Percentiles rank a stretch among this genome's conserved stretches.
Conservation (phyloP, 2,113 vertebrate species). For the Corythoichthys intestinalis region DNA sequence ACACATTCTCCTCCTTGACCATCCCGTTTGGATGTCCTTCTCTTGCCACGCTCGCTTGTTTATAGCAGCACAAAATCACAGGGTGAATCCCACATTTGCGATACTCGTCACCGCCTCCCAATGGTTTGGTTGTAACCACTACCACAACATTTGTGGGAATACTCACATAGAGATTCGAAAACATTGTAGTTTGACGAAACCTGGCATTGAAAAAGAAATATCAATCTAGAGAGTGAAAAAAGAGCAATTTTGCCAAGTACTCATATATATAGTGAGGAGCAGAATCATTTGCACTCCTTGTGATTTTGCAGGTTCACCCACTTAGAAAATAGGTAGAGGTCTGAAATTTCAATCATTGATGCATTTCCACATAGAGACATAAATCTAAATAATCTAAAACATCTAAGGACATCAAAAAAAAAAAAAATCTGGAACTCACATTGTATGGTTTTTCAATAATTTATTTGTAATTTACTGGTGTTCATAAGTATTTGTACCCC, state of each 20-base stretch:
- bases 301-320: no score
- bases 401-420: no score
- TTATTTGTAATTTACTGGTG: no score
- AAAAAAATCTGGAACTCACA: no score
- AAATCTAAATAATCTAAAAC: no score
- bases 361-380: no score
- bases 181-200: background rate
- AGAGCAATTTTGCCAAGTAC: background rate
- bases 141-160: background rate
- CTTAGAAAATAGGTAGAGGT: no score
- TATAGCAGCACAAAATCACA: constrained; percentile 41
- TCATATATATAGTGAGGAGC: no score
- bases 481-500: no score
- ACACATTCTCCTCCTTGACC: constrained; percentile 43
- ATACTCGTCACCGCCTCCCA: constrained; percentile 2
- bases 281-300: no score
- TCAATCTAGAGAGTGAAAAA: background rate
- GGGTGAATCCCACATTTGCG: constrained; percentile 24
- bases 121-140: background rate
- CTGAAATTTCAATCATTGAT: no score
- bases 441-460: no score
- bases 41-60: constrained; percentile 34
- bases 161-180: background rate
- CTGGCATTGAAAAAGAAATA: background rate
- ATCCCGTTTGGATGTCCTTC: constrained; percentile 42